Conservation (phyloP, 2,113 vertebrate species). For the Zapus hudsonius region DNA sequence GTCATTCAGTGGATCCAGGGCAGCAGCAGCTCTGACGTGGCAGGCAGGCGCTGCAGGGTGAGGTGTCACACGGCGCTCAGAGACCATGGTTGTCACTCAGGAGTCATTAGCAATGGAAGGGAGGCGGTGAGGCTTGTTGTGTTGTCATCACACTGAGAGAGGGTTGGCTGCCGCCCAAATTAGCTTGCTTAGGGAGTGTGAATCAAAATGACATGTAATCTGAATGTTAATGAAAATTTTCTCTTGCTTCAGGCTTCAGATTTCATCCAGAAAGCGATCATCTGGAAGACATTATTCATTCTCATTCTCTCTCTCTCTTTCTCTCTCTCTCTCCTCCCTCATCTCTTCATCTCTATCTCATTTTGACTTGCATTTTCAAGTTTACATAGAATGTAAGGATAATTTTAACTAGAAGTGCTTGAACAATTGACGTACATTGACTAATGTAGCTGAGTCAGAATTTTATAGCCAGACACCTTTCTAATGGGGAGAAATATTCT, state of each 20-base stretch:
- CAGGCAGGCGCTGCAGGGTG: constrained; percentile 68
- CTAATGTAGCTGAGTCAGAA: neutral
- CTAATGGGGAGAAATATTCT: neutral
- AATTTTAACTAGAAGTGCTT: neutral
- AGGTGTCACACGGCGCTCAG: constrained; percentile 80
- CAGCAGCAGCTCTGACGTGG: constrained; percentile 68
- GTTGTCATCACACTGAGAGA: constrained; percentile 85
- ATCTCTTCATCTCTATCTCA: neutral
- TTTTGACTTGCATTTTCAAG: constrained; percentile 60
- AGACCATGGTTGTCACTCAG: constrained; percentile 87
- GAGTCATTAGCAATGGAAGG: constrained; percentile 86
- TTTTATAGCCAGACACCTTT: neutral
- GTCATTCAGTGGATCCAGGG: constrained; percentile 63
- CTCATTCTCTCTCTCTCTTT: neutral
- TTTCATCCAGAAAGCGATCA: constrained; percentile 83
- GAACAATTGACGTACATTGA: neutral
- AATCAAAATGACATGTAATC: constrained; percentile 89
- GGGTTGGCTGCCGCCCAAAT: constrained; percentile 87
- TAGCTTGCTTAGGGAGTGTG: constrained; percentile 88
- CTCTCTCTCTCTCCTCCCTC: neutral
- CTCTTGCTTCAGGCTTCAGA: constrained; percentile 78
- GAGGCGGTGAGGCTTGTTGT: constrained; percentile 80
- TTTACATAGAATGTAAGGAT: constrained; percentile 54
- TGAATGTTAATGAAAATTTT: constrained; percentile 88
- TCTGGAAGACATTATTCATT: constrained; percentile 83